Evolutionary conservation across 2,113 vertebrate species (phyloP).

Genomic region (Puntigrus tetrazona): DNA sequence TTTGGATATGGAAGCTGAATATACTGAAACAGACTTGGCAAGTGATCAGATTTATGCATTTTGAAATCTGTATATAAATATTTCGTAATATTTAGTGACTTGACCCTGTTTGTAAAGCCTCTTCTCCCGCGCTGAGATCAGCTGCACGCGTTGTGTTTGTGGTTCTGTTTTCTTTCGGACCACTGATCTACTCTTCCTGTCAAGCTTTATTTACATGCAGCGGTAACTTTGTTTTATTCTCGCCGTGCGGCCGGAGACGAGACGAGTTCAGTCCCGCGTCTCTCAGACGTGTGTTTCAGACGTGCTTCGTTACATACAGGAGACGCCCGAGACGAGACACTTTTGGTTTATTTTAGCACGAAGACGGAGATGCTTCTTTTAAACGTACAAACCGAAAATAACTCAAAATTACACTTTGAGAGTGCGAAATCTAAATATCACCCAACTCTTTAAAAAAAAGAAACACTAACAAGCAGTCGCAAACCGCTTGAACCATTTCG

Average conservation of each 20-base stretch:
- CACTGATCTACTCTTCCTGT: slow-evolving; percentile 1
- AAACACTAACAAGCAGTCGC: not conserved
- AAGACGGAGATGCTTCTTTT: not conserved
- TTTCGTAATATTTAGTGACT: too few relatives aligned
- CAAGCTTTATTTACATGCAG: not conserved
- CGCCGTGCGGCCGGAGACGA: not conserved
- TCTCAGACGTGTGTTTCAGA: not conserved
- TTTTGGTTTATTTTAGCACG: not conserved
- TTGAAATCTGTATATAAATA: not conserved
- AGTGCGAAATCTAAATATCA: not conserved
- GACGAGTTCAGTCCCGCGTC: not conserved
- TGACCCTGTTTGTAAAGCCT: not conserved
- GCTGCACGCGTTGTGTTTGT: not conserved
- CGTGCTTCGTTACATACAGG: not conserved
- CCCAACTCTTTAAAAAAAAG: not conserved
- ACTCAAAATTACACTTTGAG: not conserved
- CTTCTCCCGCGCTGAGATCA: not conserved
- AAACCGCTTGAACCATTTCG: not conserved
- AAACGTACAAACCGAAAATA: not conserved
- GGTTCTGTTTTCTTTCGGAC: not conserved
- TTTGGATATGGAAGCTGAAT: too few relatives aligned
- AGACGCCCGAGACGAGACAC: not conserved
- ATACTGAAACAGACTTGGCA: too few relatives aligned
- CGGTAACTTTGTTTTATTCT: not conserved
- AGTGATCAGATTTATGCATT: too few relatives aligned